Conservation (phyloP, 2,888 invertebrate species). For the Sipha maydis region DNA sequence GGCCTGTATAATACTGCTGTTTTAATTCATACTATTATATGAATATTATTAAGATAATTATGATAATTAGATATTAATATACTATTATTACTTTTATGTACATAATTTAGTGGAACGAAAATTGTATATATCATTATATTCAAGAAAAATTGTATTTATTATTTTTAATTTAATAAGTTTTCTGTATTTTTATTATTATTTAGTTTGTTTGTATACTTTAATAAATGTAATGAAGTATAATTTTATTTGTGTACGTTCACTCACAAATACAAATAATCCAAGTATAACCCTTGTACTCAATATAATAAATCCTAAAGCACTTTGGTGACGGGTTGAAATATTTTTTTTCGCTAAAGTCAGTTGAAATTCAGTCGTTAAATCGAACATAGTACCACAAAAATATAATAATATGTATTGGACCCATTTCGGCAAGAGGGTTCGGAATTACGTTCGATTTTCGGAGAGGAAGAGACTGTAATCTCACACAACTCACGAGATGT, state of each 20-base stretch:
- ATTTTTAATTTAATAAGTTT: too few relatives aligned
- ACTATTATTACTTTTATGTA: too few relatives aligned
- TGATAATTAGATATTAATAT: too few relatives aligned
- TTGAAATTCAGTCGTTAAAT: slow-evolving; percentile 1
- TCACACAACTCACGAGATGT: slow-evolving; percentile 35
- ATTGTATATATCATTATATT: too few relatives aligned
- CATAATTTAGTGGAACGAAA: too few relatives aligned
- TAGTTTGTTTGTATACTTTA: too few relatives aligned
- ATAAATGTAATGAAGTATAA: background rate
- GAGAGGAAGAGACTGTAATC: background rate
- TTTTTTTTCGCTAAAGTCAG: background rate
- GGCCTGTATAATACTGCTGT: too few relatives aligned
- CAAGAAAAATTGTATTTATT: too few relatives aligned
- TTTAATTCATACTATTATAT: too few relatives aligned
- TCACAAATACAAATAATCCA: background rate
- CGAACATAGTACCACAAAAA: background rate
- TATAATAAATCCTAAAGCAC: background rate
- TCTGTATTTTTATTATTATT: too few relatives aligned
- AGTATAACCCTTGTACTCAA: background rate
- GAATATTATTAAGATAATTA: too few relatives aligned
- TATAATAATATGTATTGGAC: slow-evolving; percentile 1
- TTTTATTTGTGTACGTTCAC: background rate
- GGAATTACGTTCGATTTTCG: background rate
- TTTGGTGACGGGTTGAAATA: slow-evolving; percentile 2
- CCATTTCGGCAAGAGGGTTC: slow-evolving; percentile 2